Conservation (phyloP, 2,113 vertebrate species). For the Epinephelus fuscoguttatus region DNA sequence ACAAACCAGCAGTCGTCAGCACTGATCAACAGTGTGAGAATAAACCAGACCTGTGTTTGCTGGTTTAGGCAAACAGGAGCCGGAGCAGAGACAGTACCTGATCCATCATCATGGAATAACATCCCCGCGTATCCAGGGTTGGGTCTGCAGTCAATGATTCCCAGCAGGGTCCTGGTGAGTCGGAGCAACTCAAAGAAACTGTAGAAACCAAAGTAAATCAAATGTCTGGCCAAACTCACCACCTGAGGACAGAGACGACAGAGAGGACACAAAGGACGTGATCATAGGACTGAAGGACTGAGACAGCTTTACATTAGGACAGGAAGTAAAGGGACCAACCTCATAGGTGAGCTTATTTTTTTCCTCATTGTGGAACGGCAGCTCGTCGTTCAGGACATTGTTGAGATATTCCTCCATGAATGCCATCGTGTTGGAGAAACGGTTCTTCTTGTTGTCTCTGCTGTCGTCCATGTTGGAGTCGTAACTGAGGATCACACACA, state of each 20-base stretch:
- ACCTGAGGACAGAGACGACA: constrained; percentile 83
- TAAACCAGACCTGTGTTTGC: not conserved
- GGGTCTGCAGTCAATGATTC: constrained; percentile 96
- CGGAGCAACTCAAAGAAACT: constrained; percentile 97
- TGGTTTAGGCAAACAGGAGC: not conserved
- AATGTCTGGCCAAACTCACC: constrained; percentile 94
- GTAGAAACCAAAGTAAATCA: constrained; percentile 99
- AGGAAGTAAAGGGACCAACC: constrained; percentile 75
- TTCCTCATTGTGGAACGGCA: constrained; percentile 95
- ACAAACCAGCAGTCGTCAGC: too few species aligned
- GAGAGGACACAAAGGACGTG: not conserved
- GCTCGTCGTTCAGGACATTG: constrained; percentile 92
- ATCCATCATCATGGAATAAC: constrained; percentile 86
- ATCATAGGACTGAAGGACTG: fast-evolving
- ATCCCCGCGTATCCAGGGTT: constrained; percentile 80
- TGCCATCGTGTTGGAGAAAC: constrained; percentile 95
- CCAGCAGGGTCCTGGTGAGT: constrained; percentile 93
- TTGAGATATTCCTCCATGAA: constrained; percentile 99
- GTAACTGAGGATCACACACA: constrained; percentile 85
- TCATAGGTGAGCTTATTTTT: constrained; percentile 99
- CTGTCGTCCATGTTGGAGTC: constrained; percentile 96
- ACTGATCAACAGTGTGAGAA: not conserved
- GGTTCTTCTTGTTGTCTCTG: constrained; percentile 97
- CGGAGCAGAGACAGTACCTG: constrained; percentile 75
- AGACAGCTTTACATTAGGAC: fast-evolving